phyloP scores from a whole-genome alignment of 2,113 vertebrate genomes.

The Coturnix japonica region DNA sequence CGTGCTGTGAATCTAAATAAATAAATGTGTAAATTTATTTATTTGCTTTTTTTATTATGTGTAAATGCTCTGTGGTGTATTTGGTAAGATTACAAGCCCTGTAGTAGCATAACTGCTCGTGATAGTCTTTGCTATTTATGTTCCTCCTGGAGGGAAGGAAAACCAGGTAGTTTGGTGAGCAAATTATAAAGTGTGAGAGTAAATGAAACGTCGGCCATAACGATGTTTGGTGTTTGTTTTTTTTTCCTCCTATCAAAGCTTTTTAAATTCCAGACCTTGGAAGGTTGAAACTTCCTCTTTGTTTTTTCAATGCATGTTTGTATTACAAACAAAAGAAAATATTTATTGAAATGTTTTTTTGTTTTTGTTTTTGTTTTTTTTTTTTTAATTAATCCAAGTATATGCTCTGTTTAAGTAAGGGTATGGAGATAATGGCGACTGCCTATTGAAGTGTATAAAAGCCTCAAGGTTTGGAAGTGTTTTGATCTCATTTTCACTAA shows the following conservation, averaged over 20 bases:
- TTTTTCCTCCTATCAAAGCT: background rate
- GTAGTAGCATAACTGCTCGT: background rate
- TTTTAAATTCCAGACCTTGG: background rate
- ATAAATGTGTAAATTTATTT: no score
- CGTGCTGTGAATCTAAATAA: constrained; percentile 50
- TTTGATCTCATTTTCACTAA: background rate
- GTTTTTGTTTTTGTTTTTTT: constrained; percentile 26
- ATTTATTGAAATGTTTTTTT: background rate
- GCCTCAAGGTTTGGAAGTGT: background rate
- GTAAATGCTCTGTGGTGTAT: constrained; percentile 37
- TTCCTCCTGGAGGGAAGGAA: constrained; percentile 41
- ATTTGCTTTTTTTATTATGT: no score
- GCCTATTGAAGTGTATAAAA: background rate
- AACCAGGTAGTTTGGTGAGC: constrained; percentile 27
- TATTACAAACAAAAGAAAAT: background rate
- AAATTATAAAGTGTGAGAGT: constrained; percentile 45
- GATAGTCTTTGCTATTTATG: constrained; percentile 32
- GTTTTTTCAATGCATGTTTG: background rate
- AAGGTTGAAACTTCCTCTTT: background rate
- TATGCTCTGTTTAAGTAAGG: background rate
- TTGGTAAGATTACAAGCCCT: constrained; percentile 43
- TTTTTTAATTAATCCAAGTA: background rate
- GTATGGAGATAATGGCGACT: background rate
- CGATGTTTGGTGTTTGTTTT: background rate
- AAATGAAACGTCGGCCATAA: constrained; percentile 52